Base-by-base conservation (phyloP, 2,797 vertebrate genomes). In the Premnoplex brunnescens region DNA sequence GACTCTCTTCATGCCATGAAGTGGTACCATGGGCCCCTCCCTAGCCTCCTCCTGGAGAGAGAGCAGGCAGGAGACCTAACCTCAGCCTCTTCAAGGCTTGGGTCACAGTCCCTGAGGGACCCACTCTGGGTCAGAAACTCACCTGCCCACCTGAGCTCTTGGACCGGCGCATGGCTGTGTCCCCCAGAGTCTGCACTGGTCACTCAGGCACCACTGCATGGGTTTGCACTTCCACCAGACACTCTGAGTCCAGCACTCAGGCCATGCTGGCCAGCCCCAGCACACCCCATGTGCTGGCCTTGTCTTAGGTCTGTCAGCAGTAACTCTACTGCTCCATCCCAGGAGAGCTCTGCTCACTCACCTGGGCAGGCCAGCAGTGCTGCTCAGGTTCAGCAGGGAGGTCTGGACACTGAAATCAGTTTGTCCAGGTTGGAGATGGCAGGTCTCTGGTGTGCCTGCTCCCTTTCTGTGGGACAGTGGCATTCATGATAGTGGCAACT, bases 191-290 rank as follows among this genome's bases (percentile, higher is more conserved):
- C 52, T n/a, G 23, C 4, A 4, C 46, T 20, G 17, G 26, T 75
- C 44, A 18, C 32, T 60, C 58, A 48, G 64, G 36, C 51, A 44
- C 23, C 16, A 1, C 16, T 36, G 34, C 0, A 0, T 22, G 46
- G 60, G 59, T 77, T 60, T 74, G 27, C 49, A 26, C 7, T 37
- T 82, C 48, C 48, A 41, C 43, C 12, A 66, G 58, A 27, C 7
- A 4, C 59, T 55, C 5, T 1, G n/a, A 89, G 59, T 60, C 23
- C 72, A 37, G 56, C 24, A 8, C 21, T 60, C 1, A 2, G 68
- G 34, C 44, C 2, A 3, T 46, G 64, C 17, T 92, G 63, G 44
- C 37, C 77, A 76, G 55, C 49, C 48, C 56, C 46, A 32, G 41
- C 1, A 5, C 16, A 36, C 30, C 12, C n/a, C 41, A 23, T 0